Conservation (phyloP, 2,113 vertebrate species). For the Bubo blakistoni region DNA sequence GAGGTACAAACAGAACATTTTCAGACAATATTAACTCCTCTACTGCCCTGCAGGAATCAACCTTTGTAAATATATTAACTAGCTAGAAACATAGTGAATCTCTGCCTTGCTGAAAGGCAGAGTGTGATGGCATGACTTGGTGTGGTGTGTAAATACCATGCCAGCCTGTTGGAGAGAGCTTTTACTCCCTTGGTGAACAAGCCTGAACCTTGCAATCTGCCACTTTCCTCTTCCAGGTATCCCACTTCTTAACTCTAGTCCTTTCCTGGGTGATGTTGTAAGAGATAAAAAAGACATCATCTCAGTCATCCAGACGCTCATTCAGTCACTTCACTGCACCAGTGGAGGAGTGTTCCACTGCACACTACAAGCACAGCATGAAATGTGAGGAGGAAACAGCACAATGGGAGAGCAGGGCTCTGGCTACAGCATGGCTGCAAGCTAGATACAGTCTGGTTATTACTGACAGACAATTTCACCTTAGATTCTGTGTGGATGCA, state of each 20-base stretch:
- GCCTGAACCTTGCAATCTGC: neutral
- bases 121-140: neutral
- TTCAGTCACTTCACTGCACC: neutral
- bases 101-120: neutral
- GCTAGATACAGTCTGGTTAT: neutral
- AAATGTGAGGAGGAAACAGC: neutral
- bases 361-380: neutral
- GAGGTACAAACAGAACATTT: neutral
- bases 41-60: neutral
- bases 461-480: neutral
- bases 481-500: too few relatives aligned
- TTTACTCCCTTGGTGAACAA: neutral
- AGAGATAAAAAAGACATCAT: neutral
- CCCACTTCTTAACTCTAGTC: neutral
- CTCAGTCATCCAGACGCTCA: accelerated
- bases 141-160: neutral
- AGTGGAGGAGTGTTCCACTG: neutral
- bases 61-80: neutral
- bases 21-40: neutral
- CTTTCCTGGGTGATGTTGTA: neutral
- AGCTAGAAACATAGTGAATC: neutral
- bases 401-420: neutral
- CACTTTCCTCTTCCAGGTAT: neutral
- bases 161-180: neutral
- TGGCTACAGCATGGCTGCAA: neutral